Evolutionary conservation across 2,888 invertebrate genomes (phyloP).

Genomic region (Cartodere bifasciata): DNA sequence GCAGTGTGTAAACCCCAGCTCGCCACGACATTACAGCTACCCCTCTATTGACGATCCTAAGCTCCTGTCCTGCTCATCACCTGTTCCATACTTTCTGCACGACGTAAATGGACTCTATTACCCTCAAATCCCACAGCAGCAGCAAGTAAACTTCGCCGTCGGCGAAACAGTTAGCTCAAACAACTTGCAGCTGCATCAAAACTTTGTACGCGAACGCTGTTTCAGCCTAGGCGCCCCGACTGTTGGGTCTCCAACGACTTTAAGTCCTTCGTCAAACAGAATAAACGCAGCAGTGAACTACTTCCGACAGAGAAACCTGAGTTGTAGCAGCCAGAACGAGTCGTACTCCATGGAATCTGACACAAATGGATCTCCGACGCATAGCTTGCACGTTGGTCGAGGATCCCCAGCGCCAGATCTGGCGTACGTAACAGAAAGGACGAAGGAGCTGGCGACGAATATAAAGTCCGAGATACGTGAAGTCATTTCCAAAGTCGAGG

Average conservation of each 20-base stretch:
- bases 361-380: slow-evolving; percentile 32
- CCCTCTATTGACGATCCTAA: slow-evolving; percentile 49
- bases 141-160: slow-evolving; percentile 52
- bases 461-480: slow-evolving; percentile 71
- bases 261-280: slow-evolving; percentile 52
- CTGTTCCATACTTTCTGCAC: slow-evolving; percentile 32
- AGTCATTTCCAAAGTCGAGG: slow-evolving; percentile 68
- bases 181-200: slow-evolving; percentile 24
- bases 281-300: slow-evolving; percentile 48
- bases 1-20: slow-evolving; percentile 25
- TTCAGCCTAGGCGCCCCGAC: slow-evolving; percentile 44
- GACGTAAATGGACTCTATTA: slow-evolving; percentile 30
- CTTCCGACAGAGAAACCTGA: slow-evolving; percentile 40
- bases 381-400: slow-evolving; percentile 41
- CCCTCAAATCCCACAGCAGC: slow-evolving; percentile 27
- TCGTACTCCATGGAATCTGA: slow-evolving; percentile 49
- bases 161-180: slow-evolving; percentile 45
- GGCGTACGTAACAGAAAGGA: slow-evolving; percentile 65
- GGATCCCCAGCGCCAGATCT: slow-evolving; percentile 46
- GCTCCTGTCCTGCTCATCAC: slow-evolving; percentile 29
- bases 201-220: slow-evolving; percentile 41
- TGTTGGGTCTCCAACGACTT: slow-evolving; percentile 38
- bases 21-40: slow-evolving; percentile 55
- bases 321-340: slow-evolving; percentile 64
- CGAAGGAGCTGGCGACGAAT: slow-evolving; percentile 66